Conservation (phyloP, 2,797 vertebrate species). For the Melanogrammus aeglefinus region DNA sequence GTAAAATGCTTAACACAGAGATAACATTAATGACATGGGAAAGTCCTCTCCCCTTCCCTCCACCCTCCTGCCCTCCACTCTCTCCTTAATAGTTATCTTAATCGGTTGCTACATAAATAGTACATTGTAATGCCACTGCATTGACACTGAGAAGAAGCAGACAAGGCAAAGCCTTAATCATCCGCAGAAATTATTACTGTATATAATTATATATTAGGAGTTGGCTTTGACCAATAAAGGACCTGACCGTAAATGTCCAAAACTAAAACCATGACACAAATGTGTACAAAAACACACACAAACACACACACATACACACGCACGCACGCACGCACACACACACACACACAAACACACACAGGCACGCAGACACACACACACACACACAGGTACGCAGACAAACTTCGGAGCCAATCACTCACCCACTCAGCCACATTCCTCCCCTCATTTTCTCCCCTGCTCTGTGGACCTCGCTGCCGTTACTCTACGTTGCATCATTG, state of each 20-base stretch:
- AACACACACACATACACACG: too few relatives aligned
- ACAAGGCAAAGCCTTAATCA: neutral
- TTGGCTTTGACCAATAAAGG: neutral
- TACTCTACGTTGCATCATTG: neutral
- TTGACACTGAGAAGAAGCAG: neutral
- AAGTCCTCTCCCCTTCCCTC: too few relatives aligned
- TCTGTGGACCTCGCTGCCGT: neutral
- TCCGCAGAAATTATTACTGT: neutral
- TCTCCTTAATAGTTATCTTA: too few relatives aligned
- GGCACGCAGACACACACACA: too few relatives aligned
- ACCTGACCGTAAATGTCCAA: neutral
- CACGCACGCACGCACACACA: too few relatives aligned
- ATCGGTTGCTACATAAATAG: too few relatives aligned
- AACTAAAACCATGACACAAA: neutral
- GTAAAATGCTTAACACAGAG: neutral
- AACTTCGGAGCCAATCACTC: neutral
- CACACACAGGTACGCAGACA: too few relatives aligned
- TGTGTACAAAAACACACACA: too few relatives aligned
- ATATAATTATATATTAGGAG: neutral
- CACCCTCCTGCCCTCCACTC: too few relatives aligned
- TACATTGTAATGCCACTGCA: neutral
- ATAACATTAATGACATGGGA: neutral
- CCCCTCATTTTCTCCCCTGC: neutral
- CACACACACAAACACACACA: too few relatives aligned
- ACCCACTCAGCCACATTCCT: neutral